These are phyloP conservation scores for Entomobrya proxima DNA, from an alignment of 2,888 invertebrate genomes.

Conservation along the genomic window DNA sequence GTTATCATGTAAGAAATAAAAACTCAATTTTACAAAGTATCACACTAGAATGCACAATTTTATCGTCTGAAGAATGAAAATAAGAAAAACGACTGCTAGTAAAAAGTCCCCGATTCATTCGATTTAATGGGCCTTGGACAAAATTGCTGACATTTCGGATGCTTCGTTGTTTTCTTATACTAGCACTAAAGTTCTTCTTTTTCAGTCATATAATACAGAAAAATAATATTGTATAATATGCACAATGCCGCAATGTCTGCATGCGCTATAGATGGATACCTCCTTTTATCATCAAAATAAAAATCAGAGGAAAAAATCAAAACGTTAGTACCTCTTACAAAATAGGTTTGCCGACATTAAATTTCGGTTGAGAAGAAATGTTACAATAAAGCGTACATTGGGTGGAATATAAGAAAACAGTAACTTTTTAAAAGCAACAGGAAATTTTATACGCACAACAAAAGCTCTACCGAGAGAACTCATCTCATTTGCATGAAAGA, in stretches of 20 bases:
- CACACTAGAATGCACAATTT: too few species aligned
- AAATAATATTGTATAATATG: not conserved
- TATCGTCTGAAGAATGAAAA: not conserved
- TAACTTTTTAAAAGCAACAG: conserved; percentile 62
- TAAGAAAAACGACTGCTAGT: conserved; percentile 9
- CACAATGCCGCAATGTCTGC: not conserved
- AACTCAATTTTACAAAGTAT: too few species aligned
- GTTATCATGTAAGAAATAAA: too few species aligned
- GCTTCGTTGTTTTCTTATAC: not conserved
- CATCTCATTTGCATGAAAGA: conserved; percentile 62
- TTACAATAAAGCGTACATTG: not conserved
- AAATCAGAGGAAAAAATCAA: conserved; percentile 8
- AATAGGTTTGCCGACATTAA: conserved; percentile 34
- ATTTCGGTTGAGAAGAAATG: conserved; percentile 17
- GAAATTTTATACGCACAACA: conserved; percentile 55
- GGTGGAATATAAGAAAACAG: conserved; percentile 21
- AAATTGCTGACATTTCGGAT: not conserved
- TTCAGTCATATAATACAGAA: not conserved
- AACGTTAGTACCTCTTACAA: conserved; percentile 8
- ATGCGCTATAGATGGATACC: not conserved
- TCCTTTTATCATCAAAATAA: not conserved
- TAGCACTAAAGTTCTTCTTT: not conserved
- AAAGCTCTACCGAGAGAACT: conserved; percentile 45
- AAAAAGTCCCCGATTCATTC: conserved; percentile 45
- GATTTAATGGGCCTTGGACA: conserved; percentile 58